phyloP scores from a whole-genome alignment of 1,140 invertebrate genomes.

The Macrosteles quadrilineatus region DNA sequence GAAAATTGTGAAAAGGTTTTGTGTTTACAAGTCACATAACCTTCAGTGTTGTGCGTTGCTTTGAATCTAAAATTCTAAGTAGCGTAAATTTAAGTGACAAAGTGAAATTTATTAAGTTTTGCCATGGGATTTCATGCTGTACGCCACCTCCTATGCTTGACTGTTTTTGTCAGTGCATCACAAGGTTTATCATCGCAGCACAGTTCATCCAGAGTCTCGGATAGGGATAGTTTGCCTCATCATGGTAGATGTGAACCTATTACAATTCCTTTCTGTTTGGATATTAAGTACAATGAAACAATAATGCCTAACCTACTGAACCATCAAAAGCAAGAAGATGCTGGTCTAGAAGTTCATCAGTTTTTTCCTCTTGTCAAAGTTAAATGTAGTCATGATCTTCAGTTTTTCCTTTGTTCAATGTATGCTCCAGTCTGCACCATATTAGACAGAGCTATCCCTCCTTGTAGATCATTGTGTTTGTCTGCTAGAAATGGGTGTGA shows the following conservation, averaged over 20 bases:
- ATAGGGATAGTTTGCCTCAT: constrained; percentile 54
- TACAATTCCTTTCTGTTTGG: constrained; percentile 87
- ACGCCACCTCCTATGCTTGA: background rate
- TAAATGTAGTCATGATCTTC: constrained; percentile 90
- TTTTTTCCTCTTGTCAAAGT: constrained; percentile 96
- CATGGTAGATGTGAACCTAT: constrained; percentile 91
- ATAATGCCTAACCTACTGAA: constrained; percentile 95
- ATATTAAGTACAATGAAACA: constrained; percentile 93
- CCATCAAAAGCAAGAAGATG: constrained; percentile 94
- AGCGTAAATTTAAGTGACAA: background rate
- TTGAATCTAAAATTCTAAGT: background rate
- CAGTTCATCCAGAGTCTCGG: constrained; percentile 25
- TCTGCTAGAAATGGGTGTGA: constrained; percentile 89
- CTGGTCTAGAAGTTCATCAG: constrained; percentile 89
- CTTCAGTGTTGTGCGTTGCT: background rate
- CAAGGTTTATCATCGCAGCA: constrained; percentile 27
- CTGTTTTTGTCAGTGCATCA: background rate
- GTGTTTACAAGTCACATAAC: constrained; percentile 6
- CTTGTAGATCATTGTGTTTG: constrained; percentile 88
- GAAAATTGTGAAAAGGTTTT: background rate
- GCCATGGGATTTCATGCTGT: background rate
- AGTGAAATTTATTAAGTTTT: background rate
- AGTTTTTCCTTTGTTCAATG: constrained; percentile 95
- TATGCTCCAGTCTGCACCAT: constrained; percentile 97
- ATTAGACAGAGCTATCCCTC: constrained; percentile 84